Conservation (phyloP, 2,888 invertebrate genomes). For the Agonopterix subpropinquella region DNA sequence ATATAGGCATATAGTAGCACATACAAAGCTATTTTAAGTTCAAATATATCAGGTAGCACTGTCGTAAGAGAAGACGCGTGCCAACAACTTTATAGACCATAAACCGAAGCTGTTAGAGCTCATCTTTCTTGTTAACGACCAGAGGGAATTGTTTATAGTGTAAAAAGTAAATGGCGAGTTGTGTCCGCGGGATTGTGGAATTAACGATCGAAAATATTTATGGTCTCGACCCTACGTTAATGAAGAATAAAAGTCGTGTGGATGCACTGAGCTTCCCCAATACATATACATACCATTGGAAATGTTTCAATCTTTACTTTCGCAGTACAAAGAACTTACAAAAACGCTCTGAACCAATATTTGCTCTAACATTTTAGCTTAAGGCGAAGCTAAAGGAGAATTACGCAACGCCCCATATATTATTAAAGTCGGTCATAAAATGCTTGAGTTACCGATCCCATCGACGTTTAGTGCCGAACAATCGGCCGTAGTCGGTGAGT, state of each 20-base stretch:
- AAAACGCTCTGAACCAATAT: constrained; percentile 28
- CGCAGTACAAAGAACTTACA: background rate
- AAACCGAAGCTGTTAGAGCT: constrained; percentile 66
- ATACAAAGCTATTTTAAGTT: constrained; percentile 26
- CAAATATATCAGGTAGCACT: constrained; percentile 36
- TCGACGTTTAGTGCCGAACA: constrained; percentile 67
- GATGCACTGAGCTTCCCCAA: background rate
- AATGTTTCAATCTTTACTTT: background rate
- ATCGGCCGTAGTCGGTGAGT: constrained; percentile 61
- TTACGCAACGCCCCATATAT: constrained; percentile 69
- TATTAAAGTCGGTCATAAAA: constrained; percentile 64
- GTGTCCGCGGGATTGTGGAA: constrained; percentile 40
- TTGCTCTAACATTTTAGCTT: constrained; percentile 41
- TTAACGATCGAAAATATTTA: constrained; percentile 62
- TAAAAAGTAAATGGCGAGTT: constrained; percentile 57
- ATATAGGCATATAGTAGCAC: no score
- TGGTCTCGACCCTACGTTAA: constrained; percentile 23
- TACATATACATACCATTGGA: background rate
- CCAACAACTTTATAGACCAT: constrained; percentile 68
- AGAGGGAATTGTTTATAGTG: constrained; percentile 65
- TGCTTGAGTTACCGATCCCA: constrained; percentile 67
- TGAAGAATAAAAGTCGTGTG: constrained; percentile 20
- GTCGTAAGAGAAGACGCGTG: constrained; percentile 45
- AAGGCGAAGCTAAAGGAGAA: constrained; percentile 46
- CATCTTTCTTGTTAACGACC: constrained; percentile 75